Evolutionary conservation across 2,888 invertebrate genomes (phyloP), one percentile per base, ranked within the genome.

Genomic region (Busseola fusca): DNA sequence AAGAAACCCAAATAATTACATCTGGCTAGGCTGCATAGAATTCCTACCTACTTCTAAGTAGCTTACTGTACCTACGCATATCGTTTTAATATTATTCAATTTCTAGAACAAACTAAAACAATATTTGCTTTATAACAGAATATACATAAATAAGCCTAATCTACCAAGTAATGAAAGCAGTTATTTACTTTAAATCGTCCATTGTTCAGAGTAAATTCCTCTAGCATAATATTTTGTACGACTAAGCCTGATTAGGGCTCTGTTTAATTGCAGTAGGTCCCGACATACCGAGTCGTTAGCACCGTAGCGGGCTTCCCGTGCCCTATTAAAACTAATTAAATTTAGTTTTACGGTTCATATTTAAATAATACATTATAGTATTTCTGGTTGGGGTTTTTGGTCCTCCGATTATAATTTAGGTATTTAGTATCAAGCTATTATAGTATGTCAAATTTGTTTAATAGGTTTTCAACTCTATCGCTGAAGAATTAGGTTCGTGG

Each of bases 251-350:
- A 34, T 48, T 16, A 21, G 21, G 34, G 18, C 37, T 37, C 5
- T 21, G 10, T 60, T 45, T 34, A 25, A 25, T 45, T 14, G 21
- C 18, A 18, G 27, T 18, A 56, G 54, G 18, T 27, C 25, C 4
- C 9, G 27, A 27, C 5, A 30, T 5, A 42, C 16, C 16, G 16
- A 57, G 6, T 30, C 30, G 6, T 34, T 34, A 57, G 30, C 34
- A 7, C 14, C 21, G 21, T 34, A 6, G 12, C 14, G 30, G 57
- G 12, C 21, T 56, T 56, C 18, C 10, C 27, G 58, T n/a, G 14
- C 34, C 21, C 34, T 18, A 5, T 63, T 48, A 70, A 73, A 74
- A 66, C 50, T n/a, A 66, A 72, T 71, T 58, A 57, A 71, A 62
- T 37, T 66, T 69, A 50, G 48, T 40, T 56, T 37, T 42, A 27